Conservation (phyloP, 2,797 vertebrate genomes). For the Borostomias antarcticus region DNA sequence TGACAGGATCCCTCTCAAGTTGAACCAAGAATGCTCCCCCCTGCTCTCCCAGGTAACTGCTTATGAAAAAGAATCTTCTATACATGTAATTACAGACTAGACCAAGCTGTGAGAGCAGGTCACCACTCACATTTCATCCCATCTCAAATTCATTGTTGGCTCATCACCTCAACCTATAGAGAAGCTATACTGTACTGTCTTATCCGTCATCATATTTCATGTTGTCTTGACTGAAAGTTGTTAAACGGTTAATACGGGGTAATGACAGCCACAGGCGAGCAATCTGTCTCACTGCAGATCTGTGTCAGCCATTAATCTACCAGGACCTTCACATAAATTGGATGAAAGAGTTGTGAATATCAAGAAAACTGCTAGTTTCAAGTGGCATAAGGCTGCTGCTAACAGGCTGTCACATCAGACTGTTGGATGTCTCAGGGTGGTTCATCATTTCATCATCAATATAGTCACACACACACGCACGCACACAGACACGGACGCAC, state of each 20-base stretch:
- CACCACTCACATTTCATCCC: slow-evolving; percentile 6
- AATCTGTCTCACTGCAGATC: slow-evolving; percentile 6
- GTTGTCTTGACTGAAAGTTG: background rate
- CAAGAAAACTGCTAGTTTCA: background rate
- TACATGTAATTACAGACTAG: slow-evolving; percentile 38
- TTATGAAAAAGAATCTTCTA: slow-evolving; percentile 13
- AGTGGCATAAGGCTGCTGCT: background rate
- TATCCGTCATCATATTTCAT: slow-evolving; percentile 3
- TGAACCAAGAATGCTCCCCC: slow-evolving; percentile 11
- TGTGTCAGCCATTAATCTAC: background rate
- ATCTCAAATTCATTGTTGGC: background rate
- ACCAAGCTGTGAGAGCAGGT: background rate
- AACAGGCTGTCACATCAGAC: background rate
- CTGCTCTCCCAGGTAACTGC: slow-evolving; percentile 20
- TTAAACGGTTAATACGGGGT: background rate
- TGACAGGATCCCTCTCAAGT: slow-evolving; percentile 41
- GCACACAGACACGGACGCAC: no score
- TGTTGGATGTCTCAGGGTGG: background rate
- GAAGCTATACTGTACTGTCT: background rate
- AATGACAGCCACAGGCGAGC: slow-evolving; percentile 8
- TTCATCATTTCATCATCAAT: background rate
- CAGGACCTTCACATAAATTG: background rate
- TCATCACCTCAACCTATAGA: background rate
- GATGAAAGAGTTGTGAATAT: slow-evolving; percentile 1
- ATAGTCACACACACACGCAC: background rate